Evolutionary conservation across 2,113 vertebrate genomes (phyloP), one percentile per base, ranked within the genome.

Genomic region (Elaphurus davidianus): DNA sequence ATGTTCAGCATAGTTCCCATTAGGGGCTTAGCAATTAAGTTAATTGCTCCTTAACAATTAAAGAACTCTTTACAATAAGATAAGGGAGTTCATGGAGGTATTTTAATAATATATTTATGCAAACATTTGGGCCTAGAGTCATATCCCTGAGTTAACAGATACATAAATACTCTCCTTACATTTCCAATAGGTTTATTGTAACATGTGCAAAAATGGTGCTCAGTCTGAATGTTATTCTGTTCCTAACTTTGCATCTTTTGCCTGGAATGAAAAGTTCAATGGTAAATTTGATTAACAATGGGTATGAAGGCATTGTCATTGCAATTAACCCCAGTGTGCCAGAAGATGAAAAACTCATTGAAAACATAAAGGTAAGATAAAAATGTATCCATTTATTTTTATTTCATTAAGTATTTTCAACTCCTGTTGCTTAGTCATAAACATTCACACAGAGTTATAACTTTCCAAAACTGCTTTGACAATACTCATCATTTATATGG

Each of bases 281-380:
- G 87, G 82, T 99, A 76, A 88, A 87, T 82, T 92, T 99, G 74
- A 98, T 76, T 28, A 88, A 97, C 81, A 98, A 98, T 50, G 98
- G 98, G 60, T 99, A 98, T 81, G 98, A 99, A 36, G 97, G 98
- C 60, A 67, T 99, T 86, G 97, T 99, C 87, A 98, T 99, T 97
- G 99, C 98, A 93, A 99, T 99, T 97, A 96, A 99, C 55, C 98
- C 99, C 59, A 96, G 13, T 30, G 60, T 99, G 14, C 82, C 96
- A 62, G 98, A 99, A 98, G 96, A 99, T 98, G 47, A 83, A 85
- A 96, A 93, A 14, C 98, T 99, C 67, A 97, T 99, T 93, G 71
- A 76, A 92, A 98, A 95, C 23, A 98, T 97, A 16, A 94, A 98
- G 99, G 98, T 99, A 98, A 98, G 98, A 64, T 33, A 84, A 27